Percentiles rank a stretch among this genome's conserved stretches.
Conservation (phyloP, 2,113 vertebrate genomes). For the Silurus meridionalis region DNA sequence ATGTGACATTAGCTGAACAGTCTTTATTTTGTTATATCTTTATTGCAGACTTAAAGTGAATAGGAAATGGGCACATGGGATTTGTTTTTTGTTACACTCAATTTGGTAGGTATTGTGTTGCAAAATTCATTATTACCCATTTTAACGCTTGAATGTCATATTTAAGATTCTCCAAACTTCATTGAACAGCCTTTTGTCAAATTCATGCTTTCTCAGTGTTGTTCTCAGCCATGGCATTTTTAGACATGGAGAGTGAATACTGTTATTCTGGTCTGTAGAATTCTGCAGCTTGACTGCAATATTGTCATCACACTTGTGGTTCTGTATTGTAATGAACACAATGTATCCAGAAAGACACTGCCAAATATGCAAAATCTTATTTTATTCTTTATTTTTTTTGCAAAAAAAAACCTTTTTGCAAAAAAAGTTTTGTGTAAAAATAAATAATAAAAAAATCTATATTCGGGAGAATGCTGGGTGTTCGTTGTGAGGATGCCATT, state of each 20-base stretch:
- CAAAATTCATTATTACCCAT: background rate
- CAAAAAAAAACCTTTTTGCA: too few species aligned
- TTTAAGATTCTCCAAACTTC: background rate
- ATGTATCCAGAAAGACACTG: background rate
- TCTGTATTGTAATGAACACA: background rate
- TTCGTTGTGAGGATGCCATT: background rate
- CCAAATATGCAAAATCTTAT: background rate
- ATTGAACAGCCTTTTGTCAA: background rate
- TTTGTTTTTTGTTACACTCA: background rate
- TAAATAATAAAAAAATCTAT: too few species aligned
- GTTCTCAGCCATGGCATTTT: background rate
- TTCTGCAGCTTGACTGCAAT: background rate
- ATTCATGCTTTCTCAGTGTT: background rate
- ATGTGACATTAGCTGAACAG: background rate
- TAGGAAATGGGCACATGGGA: background rate
- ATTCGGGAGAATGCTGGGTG: background rate
- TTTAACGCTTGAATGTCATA: background rate
- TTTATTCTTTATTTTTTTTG: background rate
- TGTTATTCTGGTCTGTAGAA: background rate
- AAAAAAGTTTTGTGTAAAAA: background rate
- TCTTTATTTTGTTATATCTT: background rate
- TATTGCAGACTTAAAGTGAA: background rate
- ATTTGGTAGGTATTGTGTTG: background rate
- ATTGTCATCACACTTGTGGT: background rate
- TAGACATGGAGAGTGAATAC: background rate